Base-by-base conservation (phyloP, 2,888 invertebrate genomes). In the Scotopteryx bipunctaria region DNA sequence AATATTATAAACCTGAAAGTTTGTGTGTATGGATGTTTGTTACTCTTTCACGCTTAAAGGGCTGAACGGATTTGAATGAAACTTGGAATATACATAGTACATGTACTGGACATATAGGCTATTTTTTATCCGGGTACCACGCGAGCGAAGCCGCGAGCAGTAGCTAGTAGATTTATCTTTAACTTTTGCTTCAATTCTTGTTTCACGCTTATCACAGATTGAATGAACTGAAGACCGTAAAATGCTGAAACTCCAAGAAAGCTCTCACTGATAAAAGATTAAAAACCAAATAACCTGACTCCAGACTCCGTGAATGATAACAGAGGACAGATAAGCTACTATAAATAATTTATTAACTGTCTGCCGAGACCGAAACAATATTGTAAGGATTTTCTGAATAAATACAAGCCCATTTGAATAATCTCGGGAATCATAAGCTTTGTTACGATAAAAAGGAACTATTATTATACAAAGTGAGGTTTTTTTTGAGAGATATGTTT, bases 341-440 rank as follows among this genome's bases (percentile, higher is more conserved):
- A 82, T 82, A 81, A 81, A 83, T 83, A 68, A 82, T 82, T 78
- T 81, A 83, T 78, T 74, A 80, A 76, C 72, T 70, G 70, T 67
- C 59, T 66, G 59, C 41, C 45, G 38, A 52, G 45, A 52, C 16
- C 31, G 53, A 41, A 47, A 48, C 53, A 52, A 49, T 47, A 48
- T 54, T 46, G 53, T 42, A 52, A 46, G 53, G 43, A 53, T 59
- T 59, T 40, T 53, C 50, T 53, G 53, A 53, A 56, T 53, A 57
- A 57, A 53, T 49, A 53, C 57, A 27, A n/a, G 13, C 46, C 53
- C 15, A 57, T 57, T 46, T 57, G 46, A 57, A 57, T 57, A 57
- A 53, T 53, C 57, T 57, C 33, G 6, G 43, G 38, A 53, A 57
- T 57, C 49, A 51, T 40, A 53, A 46, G 49, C 57, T 48, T 27